Evolutionary conservation across 1,140 invertebrate species (phyloP).

Genomic region (Latrodectus geometricus): DNA sequence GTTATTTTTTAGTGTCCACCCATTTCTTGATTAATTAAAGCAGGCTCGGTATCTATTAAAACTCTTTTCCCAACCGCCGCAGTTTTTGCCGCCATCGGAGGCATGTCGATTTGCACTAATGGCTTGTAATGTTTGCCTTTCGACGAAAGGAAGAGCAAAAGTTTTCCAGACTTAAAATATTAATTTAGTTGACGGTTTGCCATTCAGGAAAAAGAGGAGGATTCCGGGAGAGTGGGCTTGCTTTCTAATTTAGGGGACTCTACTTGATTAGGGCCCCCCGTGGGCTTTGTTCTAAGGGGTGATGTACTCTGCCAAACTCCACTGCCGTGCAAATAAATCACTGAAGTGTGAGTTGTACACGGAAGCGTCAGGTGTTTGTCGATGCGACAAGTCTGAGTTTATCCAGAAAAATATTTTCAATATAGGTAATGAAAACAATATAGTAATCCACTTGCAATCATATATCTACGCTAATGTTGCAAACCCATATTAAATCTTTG

Average conservation of each 20-base stretch:
- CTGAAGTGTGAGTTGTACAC: no score
- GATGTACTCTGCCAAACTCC: no score
- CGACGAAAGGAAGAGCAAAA: not conserved
- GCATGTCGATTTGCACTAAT: slow-evolving; percentile 54
- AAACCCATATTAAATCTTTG: no score
- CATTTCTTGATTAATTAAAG: slow-evolving; percentile 49
- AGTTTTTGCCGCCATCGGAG: slow-evolving; percentile 16
- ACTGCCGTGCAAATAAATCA: no score
- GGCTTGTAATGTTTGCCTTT: slow-evolving; percentile 51
- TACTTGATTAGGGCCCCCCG: no score
- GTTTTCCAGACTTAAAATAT: slow-evolving; percentile 37
- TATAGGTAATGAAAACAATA: no score
- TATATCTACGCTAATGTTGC: no score
- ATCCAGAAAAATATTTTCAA: no score
- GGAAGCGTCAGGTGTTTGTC: no score
- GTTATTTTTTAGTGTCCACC: slow-evolving; percentile 31
- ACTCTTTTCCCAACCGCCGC: slow-evolving; percentile 8
- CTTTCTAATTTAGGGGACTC: not conserved
- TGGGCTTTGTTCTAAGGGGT: no score
- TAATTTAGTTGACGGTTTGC: slow-evolving; percentile 8
- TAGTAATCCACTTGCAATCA: no score
- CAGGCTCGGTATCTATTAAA: slow-evolving; percentile 41
- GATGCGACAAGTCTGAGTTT: no score
- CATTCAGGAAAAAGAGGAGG: not conserved
- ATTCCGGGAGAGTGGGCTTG: not conserved